Evolutionary conservation across 1,140 invertebrate genomes (phyloP).

Genomic region (Drosophila orosa): DNA sequence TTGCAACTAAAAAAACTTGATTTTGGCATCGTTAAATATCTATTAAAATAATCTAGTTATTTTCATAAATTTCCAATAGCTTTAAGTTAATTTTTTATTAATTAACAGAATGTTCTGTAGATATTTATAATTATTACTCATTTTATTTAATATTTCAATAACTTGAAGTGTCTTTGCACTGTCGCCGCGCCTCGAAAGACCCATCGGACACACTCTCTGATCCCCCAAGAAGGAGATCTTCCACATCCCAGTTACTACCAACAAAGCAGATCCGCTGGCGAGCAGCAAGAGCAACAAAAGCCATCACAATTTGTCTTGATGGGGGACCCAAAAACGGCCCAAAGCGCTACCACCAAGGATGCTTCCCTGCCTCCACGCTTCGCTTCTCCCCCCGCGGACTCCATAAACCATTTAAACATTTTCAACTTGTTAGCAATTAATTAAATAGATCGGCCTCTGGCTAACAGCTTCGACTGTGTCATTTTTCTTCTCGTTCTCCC

Average conservation of each 20-base stretch:
- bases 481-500: constrained; percentile 56
- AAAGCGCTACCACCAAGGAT: constrained; percentile 61
- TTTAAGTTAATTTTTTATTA: neutral
- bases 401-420: constrained; percentile 80
- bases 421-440: constrained; percentile 82
- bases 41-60: too few relatives aligned
- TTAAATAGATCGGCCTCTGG: constrained; percentile 77
- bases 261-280: constrained; percentile 6
- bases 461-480: constrained; percentile 68
- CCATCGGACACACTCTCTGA: constrained; percentile 16
- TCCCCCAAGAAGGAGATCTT: neutral
- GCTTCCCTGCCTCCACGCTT: neutral
- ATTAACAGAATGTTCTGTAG: neutral
- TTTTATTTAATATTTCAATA: neutral
- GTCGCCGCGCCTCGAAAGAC: neutral
- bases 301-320: constrained; percentile 77
- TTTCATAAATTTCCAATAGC: too few relatives aligned
- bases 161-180: too few relatives aligned
- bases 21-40: too few relatives aligned
- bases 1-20: too few relatives aligned
- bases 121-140: neutral
- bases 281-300: constrained; percentile 32
- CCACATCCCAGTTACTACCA: constrained; percentile 6
- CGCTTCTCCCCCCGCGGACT: neutral
- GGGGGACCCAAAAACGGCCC: constrained; percentile 47